Evolutionary conservation across 2,113 vertebrate species (phyloP).

Genomic region (Anseranas semipalmata): DNA sequence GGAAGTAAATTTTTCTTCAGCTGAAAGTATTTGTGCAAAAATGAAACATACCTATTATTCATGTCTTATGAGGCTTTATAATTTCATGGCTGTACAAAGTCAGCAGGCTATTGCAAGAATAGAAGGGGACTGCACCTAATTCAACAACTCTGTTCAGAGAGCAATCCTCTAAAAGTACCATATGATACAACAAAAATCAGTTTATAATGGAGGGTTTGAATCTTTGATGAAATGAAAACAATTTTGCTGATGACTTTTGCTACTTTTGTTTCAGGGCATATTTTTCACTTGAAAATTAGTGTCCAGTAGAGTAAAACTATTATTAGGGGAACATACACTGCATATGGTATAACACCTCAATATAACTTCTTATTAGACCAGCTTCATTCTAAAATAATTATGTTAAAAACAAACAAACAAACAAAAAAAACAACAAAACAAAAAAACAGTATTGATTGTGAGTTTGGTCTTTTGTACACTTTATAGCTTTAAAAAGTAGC

Average conservation of each 20-base stretch:
- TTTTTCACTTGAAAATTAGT: background rate
- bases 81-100: background rate
- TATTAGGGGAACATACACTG: background rate
- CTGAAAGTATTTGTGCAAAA: constrained; percentile 26
- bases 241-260: background rate
- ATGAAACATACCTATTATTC: background rate
- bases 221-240: background rate
- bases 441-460: fast-evolving
- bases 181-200: background rate
- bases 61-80: background rate
- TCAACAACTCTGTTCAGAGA: background rate
- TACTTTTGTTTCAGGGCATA: background rate
- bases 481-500: background rate
- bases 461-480: background rate
- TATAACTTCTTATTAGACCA: background rate
- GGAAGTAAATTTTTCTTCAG: constrained; percentile 32
- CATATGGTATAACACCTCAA: background rate
- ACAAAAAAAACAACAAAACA: too few relatives aligned
- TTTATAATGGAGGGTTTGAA: background rate
- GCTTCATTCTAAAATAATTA: background rate
- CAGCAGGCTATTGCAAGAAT: background rate
- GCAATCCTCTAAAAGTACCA: background rate
- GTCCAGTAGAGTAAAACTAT: background rate
- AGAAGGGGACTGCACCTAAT: background rate
- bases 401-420: background rate